Evolutionary conservation across 2,113 vertebrate genomes (phyloP), one percentile per base, ranked within the genome.

Genomic region (Campylomormyrus numenius): DNA sequence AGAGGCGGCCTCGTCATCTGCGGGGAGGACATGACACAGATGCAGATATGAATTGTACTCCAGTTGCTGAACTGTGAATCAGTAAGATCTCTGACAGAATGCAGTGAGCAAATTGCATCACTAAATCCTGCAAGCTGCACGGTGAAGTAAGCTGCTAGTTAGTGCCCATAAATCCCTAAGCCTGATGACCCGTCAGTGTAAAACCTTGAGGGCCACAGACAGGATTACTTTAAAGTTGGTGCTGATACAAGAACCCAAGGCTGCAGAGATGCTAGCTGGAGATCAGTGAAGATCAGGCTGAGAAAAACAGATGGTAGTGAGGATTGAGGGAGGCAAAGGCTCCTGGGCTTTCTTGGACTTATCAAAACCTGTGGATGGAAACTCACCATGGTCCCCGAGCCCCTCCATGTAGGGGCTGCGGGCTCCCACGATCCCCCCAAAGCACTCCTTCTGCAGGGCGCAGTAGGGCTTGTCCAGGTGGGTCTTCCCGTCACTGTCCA

Each of bases 361-460:
- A 77, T 35, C 13, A 77, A 39, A 17, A 39, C 27, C 70, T 17
- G 5, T 11, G 27, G 77, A 58, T 24, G 17, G 19, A 56, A 39
- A 0, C 94, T 96, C 95, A 99, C 98, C 98, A 86, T 98, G 91
- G 0, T 97, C 94, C 19, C 98, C 98, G 94, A 98, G 89, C 91
- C 98, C 96, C 86, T 99, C 98, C 8, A 97, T 96, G 0, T 99
- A 99, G 0, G 98, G 98, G 90, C 98, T 99, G 93, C 98, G 99
- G 42, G 98, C 98, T 84, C 98, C 98, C 52, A 99, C 98, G 0
- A 99, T 99, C 17, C 98, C 98, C 0, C 98, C 98, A 0, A 99
- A 99, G 80, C 98, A 99, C 89, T 99, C 98, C 93, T 99, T 99
- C 95, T 99, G 98, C 74, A 97, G 97, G 5, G 98, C 98, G 88